A percentile compares a stretch with the other conserved stretches of the same genome.
Conservation (phyloP, 2,113 vertebrate species). For the cattle (Bos taurus) region DNA sequence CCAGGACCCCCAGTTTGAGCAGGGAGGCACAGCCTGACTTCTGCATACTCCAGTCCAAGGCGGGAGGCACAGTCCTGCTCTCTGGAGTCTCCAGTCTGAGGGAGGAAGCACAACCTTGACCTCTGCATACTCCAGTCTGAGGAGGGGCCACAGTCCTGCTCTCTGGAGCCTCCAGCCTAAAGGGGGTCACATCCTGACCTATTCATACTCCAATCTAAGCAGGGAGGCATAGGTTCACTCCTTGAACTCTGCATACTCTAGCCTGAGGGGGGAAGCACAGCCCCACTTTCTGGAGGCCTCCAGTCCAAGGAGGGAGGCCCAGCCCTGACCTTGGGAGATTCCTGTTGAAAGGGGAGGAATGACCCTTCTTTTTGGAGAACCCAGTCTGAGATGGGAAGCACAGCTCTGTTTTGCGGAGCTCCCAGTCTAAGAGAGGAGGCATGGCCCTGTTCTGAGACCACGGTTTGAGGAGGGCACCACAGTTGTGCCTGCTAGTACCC, state of each 20-base stretch:
- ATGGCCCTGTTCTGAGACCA: not conserved
- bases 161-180: not conserved
- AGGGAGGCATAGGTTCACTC: too few species aligned
- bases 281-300: not conserved
- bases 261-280: not conserved
- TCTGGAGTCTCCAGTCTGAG: too few species aligned
- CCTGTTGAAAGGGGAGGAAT: not conserved
- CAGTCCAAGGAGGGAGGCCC: not conserved
- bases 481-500: not conserved
- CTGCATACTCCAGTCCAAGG: not conserved
- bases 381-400: not conserved
- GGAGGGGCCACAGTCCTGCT: not conserved
- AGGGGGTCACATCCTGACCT: not conserved
- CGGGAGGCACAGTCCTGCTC: not conserved
- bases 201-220: not conserved
- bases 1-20: too few species aligned
- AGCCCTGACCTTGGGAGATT: not conserved
- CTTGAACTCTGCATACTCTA: too few species aligned
- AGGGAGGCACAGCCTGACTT: not conserved
- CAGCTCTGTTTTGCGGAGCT: not conserved
- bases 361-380: not conserved
- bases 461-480: not conserved
- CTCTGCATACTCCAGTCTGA: not conserved
- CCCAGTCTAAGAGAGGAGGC: not conserved
- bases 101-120: not conserved